Evolutionary conservation across 2,113 vertebrate genomes (phyloP).

Genomic region (Cathartes aura): DNA sequence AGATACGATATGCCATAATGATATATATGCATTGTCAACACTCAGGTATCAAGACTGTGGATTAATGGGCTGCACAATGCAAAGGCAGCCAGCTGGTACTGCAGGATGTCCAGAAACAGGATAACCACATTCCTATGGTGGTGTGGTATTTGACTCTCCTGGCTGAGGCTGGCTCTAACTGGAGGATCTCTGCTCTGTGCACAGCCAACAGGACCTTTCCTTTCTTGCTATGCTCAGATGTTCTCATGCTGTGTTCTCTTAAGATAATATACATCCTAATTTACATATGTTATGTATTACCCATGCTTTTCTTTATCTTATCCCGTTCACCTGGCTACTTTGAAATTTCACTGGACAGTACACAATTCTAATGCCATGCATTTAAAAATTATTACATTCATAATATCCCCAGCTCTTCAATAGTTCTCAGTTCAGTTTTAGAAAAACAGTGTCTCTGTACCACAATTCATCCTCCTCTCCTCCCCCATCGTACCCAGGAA

Average conservation of each 20-base stretch:
- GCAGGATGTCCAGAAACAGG: background rate
- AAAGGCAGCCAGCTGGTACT: background rate
- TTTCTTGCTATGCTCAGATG: background rate
- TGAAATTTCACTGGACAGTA: background rate
- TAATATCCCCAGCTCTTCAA: background rate
- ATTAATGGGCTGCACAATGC: background rate
- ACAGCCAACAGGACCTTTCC: background rate
- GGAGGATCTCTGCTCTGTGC: background rate
- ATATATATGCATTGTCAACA: background rate
- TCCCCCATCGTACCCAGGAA: rapidly evolving
- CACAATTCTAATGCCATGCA: background rate
- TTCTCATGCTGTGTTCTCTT: background rate
- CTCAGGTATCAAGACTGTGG: background rate
- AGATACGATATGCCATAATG: rapidly evolving
- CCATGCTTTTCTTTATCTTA: background rate
- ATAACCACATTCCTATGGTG: background rate
- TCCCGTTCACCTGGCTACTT: background rate
- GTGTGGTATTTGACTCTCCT: too few species aligned
- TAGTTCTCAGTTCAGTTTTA: background rate
- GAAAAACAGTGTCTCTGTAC: background rate
- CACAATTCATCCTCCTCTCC: background rate
- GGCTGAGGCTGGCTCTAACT: background rate
- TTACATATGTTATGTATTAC: background rate
- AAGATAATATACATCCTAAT: background rate
- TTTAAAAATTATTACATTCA: background rate